phyloP scores from a whole-genome alignment of 2,888 invertebrate genomes.

The Cerastoderma edule region DNA sequence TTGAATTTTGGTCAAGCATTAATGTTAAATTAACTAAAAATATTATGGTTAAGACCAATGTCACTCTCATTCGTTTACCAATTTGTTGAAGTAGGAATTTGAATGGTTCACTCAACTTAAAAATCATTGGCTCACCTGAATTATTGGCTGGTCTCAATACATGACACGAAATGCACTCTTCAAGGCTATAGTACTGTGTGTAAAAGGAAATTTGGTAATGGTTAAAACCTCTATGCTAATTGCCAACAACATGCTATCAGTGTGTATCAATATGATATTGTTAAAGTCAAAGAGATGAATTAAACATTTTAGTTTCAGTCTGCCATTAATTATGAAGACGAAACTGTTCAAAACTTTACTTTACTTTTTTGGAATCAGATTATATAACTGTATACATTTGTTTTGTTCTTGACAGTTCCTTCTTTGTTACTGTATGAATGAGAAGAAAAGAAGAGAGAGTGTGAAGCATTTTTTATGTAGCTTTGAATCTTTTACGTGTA shows the following conservation, averaged over 20 bases:
- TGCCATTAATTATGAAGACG: neutral
- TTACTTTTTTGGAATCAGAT: neutral
- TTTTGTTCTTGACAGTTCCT: conserved; percentile 23
- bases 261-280: conserved; percentile 14
- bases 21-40: neutral
- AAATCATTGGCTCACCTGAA: too few relatives aligned
- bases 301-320: conserved; percentile 16
- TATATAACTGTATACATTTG: neutral
- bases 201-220: too few relatives aligned
- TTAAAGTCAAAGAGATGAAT: neutral
- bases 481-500: conserved; percentile 29
- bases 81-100: too few relatives aligned
- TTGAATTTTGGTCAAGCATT: neutral
- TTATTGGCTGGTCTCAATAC: conserved; percentile 54
- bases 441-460: conserved; percentile 13
- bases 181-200: conserved; percentile 6
- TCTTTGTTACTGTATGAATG: conserved; percentile 28
- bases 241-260: neutral
- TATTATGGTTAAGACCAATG: neutral
- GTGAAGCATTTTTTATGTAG: conserved; percentile 5
- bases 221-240: too few relatives aligned
- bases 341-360: conserved; percentile 9
- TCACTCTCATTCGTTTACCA: neutral
- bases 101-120: too few relatives aligned
- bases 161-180: conserved; percentile 51